A percentile compares a stretch with the other conserved stretches of the same genome.
Conservation (phyloP, 2,797 vertebrate species). For the Fistularia tabacaria region DNA sequence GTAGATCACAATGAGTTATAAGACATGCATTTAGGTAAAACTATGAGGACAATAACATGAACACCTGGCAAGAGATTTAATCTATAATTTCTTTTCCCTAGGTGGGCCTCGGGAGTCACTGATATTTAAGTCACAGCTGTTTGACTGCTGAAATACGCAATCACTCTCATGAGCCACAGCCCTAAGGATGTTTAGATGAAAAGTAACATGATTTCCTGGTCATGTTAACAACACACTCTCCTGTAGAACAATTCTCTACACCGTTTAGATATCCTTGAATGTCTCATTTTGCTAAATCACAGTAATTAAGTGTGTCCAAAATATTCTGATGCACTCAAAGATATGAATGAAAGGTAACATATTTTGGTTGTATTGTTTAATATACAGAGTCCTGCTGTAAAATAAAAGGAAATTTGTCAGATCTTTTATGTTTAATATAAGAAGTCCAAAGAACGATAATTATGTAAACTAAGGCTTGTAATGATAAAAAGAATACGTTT, state of each 20-base stretch:
- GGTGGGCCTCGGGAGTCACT: conserved; percentile 61
- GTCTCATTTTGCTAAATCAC: not conserved
- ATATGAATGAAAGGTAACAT: not conserved
- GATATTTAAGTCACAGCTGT: conserved; percentile 62
- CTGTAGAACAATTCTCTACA: conserved; percentile 8
- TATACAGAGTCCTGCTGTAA: too few species aligned
- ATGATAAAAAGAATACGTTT: not conserved
- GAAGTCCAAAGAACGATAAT: too few species aligned
- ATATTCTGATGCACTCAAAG: too few species aligned
- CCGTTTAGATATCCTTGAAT: not conserved
- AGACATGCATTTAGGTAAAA: conserved; percentile 1
- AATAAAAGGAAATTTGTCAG: too few species aligned
- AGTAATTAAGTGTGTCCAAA: too few species aligned
- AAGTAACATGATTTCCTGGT: conserved; percentile 46
- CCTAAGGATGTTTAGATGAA: conserved; percentile 63
- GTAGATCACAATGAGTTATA: too few species aligned
- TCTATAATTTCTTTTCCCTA: conserved; percentile 44
- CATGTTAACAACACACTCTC: conserved; percentile 43
- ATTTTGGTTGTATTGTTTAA: not conserved
- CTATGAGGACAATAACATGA: conserved; percentile 18
- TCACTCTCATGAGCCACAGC: conserved; percentile 44
- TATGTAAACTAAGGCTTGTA: not conserved
- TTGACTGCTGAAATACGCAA: conserved; percentile 64
- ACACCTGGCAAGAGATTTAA: conserved; percentile 33
- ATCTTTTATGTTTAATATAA: too few species aligned